Base-by-base conservation (phyloP, 2,888 invertebrate species). In the Heliconius sara region DNA sequence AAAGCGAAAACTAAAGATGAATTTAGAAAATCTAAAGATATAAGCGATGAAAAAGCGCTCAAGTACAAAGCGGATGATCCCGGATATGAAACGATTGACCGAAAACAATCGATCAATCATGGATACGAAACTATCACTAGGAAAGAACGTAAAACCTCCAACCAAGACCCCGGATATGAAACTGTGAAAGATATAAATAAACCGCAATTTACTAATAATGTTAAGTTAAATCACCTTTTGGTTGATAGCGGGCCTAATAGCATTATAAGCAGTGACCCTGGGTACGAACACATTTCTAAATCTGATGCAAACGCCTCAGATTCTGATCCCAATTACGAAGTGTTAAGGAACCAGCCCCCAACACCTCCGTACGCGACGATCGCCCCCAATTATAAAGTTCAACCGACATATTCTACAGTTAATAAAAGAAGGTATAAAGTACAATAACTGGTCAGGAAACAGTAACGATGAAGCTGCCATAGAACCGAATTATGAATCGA, bases 251-350 rank as follows among this genome's bases (percentile, higher is more conserved):
- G 96, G 0, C 96, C 96, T 0, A 95, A 96, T 84, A 96, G 96
- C 88, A 93, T 96, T 52, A 92, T 96, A 63, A 96, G 96, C 87
- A 96, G 96, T 83, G 97, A 97, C 91, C 96, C 97, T 1, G 97
- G 97, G 10, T 98, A 97, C 89, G 97, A 98, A 88, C 96, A 96
- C 74, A 96, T 97, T 30, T 91, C 95, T 47, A 93, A 94, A 84
- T 87, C 89, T 70, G 92, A 93, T 82, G 93, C 93, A 84, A 92
- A 93, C 83, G 95, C 95, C 9, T 96, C 96, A 0, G 97, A 96
- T 84, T 96, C 96, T 6, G 97, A 97, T 92, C 97, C 97, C 0
- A 98, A 97, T 89, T 98, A 98, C 89, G 98, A 98, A 91, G 97
- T 97, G 83, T 90, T 98, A 72, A 95, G 96, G 81, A 96, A 96